phyloP scores from a whole-genome alignment of 2,113 vertebrate species.

The Eubucco bourcierii region DNA sequence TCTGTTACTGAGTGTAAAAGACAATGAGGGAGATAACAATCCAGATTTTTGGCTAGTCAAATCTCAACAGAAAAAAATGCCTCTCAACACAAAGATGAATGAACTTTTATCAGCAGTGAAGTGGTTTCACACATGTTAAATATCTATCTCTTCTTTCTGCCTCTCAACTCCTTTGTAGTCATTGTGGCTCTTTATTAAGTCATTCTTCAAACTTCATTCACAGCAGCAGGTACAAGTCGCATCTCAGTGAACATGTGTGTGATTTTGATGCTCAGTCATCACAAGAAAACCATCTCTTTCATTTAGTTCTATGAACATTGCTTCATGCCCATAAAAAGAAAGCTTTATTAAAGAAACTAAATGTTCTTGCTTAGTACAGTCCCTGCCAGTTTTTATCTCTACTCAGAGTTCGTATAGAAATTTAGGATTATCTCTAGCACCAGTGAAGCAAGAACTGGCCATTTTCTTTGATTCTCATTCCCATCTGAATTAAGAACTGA shows the following conservation, averaged over 20 bases:
- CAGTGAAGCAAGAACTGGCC: neutral
- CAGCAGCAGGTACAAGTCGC: neutral
- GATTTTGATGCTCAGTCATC: neutral
- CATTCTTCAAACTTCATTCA: neutral
- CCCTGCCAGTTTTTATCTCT: neutral
- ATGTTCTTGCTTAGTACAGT: neutral
- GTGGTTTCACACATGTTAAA: neutral
- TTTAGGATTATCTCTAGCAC: neutral
- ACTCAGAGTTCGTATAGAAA: neutral
- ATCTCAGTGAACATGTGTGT: neutral
- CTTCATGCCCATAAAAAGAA: neutral
- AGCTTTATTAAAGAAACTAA: neutral
- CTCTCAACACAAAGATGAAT: neutral
- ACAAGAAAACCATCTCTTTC: neutral
- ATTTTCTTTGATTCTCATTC: neutral
- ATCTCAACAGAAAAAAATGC: neutral
- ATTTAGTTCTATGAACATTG: neutral
- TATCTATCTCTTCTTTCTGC: neutral
- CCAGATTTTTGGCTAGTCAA: neutral
- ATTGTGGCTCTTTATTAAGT: neutral
- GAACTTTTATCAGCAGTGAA: neutral
- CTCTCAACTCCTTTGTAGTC: neutral
- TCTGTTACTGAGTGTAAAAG: neutral
- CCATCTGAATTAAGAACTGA: neutral
- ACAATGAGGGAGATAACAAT: neutral